Evolutionary conservation across 2,113 vertebrate species (phyloP), one percentile per base, ranked within the genome.

Genomic region (Tragelaphus imberbis): DNA sequence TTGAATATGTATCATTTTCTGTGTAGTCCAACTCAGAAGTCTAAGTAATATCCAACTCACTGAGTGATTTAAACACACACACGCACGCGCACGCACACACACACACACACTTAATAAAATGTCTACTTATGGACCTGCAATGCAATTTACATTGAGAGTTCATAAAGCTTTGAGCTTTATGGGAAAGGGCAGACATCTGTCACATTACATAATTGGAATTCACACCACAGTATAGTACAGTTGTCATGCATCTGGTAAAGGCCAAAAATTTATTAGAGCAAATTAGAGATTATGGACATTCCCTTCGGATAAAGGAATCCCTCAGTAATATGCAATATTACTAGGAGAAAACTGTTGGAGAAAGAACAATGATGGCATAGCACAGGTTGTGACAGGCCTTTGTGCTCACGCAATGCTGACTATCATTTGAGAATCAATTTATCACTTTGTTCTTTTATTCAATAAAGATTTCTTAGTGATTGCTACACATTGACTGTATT

Each of bases 231-330:
- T 92, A 94, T 90, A 94, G 27, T 97, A 85, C 90, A 96, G 68
- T 98, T 96, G 96, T 79, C 88, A 63, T 90, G 61, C 95, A 97
- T 98, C 97, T 98, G 92, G 86, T 97, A 98, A 96, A 98, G 97
- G 90, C 61, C 97, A 97, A 95, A 91, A 79, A 89, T 92, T 92
- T 97, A 98, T 98, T 98, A 97, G 47, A 97, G 40, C 36, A 97
- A 97, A 96, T 96, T 97, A 91, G 81, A 97, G 97, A 96, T 96
- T 96, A 94, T n/a, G 94, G 90, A 51, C 55, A 80, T 85, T 97
- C n/a, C 75, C 88, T 96, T 95, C 95, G 75, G 49, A 75, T 85
- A 89, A 93, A 97, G 79, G 71, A 86, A 94, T 91, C 40, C n/a
- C 16, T 96, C 82, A 55, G 33, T 94, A 86, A 92, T 91, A 61